Conservation (phyloP, 2,888 invertebrate species). For the Chouioia cunea region DNA sequence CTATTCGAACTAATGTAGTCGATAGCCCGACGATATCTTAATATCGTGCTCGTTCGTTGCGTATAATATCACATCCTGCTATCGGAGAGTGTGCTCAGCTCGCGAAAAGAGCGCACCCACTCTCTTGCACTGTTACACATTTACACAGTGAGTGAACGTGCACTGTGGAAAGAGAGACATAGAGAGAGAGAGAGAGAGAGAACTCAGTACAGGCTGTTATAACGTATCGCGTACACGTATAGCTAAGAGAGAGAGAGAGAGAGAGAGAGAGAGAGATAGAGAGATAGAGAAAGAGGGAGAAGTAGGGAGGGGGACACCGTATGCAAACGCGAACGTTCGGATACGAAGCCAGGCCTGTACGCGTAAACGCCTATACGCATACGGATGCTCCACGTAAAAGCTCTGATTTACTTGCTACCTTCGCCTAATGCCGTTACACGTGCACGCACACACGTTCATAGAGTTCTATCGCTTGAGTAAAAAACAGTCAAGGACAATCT, state of each 20-base stretch:
- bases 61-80: neutral
- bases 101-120: neutral
- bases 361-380: neutral
- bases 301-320: neutral
- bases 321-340: conserved; percentile 9
- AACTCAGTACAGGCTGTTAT: too few species aligned
- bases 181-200: too few species aligned
- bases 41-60: conserved; percentile 22
- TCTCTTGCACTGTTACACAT: neutral
- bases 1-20: conserved; percentile 27
- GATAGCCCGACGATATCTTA: conserved; percentile 34
- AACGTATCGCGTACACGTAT: too few species aligned
- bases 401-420: neutral
- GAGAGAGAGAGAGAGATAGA: too few species aligned
- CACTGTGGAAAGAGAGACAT: too few species aligned
- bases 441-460: neutral
- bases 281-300: too few species aligned
- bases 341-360: conserved; percentile 10
- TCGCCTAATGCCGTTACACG: neutral
- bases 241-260: too few species aligned
- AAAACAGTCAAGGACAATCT: conserved; percentile 12
- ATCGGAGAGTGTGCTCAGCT: too few species aligned
- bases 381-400: neutral
- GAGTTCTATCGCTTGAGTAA: neutral
- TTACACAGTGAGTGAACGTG: too few species aligned